Conservation (phyloP, 1,140 invertebrate genomes). For the Panagrolaimus sp. region DNA sequence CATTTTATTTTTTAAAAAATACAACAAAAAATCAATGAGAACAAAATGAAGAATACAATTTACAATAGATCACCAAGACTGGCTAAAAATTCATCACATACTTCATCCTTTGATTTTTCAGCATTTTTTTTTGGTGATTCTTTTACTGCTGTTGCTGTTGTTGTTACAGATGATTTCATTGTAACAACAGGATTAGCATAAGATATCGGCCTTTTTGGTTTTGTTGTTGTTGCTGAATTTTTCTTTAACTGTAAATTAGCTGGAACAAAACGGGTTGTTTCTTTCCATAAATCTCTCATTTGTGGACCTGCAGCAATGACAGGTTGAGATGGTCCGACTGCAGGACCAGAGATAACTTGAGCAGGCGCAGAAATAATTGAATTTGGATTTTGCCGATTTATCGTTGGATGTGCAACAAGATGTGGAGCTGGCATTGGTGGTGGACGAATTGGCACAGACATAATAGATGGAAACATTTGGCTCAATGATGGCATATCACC, state of each 20-base stretch:
- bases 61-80: conserved; percentile 1
- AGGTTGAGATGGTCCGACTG: background rate
- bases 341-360: conserved; percentile 52
- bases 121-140: too few relatives aligned
- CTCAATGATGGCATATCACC: background rate
- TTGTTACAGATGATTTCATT: background rate
- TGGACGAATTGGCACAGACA: background rate
- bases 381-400: background rate
- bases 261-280: conserved; percentile 61
- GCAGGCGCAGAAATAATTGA: conserved; percentile 49
- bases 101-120: background rate
- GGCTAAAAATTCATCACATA: conserved; percentile 8
- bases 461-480: background rate
- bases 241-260: conserved; percentile 59
- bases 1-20: too few relatives aligned
- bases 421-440: background rate
- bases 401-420: too few relatives aligned
- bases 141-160: background rate
- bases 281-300: conserved; percentile 60
- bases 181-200: background rate
- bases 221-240: conserved; percentile 50
- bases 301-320: conserved; percentile 60
- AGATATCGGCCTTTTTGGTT: conserved; percentile 40
- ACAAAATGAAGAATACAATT: background rate
- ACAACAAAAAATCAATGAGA: too few relatives aligned